Evolutionary conservation across 1,140 invertebrate species (phyloP), one percentile per base, ranked within the genome.

Genomic region (Cepaea nemoralis): DNA sequence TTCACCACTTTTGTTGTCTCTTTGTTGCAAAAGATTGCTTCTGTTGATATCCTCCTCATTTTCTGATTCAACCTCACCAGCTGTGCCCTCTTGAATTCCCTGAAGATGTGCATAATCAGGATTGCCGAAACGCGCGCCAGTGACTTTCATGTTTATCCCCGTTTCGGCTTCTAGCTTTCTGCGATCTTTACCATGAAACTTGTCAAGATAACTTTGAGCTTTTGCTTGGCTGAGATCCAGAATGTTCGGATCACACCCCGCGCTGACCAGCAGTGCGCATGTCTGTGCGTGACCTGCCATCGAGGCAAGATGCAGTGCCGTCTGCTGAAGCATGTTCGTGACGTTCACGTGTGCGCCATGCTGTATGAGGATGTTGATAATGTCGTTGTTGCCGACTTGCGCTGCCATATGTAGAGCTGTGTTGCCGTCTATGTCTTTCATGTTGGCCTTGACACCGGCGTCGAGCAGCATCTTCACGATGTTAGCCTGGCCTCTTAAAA

Each of bases 371-470:
- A 82, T 5, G n/a, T 6, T 6, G 6, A 63, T 31, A 5, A 63
- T 63, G 1, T 31, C 27, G n/a, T 63, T 31, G 59, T 63, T 63
- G 59, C 59, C 59, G 2, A 27, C 59, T 31, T 63, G 59, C 1
- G 59, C 8, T 22, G 87, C 85, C 80, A 87, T 86, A 81, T 90
- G 88, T 10, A 90, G 77, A 16, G 88, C 85, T 27, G 87, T 88
- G 67, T 84, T 84, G 14, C 89, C 89, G 27, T 87, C 83, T n/a
- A 89, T 83, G 78, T 90, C 88, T 3, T 85, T 85, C 48, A 87
- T 77, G 63, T 86, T 87, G 24, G 86, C 77, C 63, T 88, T 90
- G 33, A 85, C 86, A n/a, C 86, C 85, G 12, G 86, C 84, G 39
- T 85, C 83, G n/a, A 90, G 76, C 33, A 90, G 77, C 45, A 85